Evolutionary conservation across 30 jellyfish, hydroid and myxozoan species (phyloP).

Genomic region (Aurelia coerulea): DNA sequence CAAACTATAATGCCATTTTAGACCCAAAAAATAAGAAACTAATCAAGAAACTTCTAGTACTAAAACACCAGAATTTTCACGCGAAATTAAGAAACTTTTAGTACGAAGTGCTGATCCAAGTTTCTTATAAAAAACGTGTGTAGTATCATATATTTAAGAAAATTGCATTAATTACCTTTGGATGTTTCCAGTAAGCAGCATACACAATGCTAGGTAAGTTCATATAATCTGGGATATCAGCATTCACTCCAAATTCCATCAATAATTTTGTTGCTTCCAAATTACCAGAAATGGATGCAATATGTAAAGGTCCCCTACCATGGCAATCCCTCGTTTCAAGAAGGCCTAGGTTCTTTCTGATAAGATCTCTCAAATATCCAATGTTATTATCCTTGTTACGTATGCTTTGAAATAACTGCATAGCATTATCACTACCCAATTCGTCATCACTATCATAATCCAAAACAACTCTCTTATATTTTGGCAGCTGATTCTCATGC

Average conservation of each 20-base stretch:
- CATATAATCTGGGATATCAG: conserved; percentile 35
- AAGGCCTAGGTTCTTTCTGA: background rate
- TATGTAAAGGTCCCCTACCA: conserved; percentile 58
- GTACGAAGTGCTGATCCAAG: too few relatives aligned
- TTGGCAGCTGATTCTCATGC: background rate
- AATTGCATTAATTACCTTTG: conserved; percentile 13
- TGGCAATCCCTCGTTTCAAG: conserved; percentile 30
- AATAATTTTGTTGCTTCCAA: conserved; percentile 37
- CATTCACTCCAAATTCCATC: conserved; percentile 51
- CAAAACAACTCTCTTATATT: conserved; percentile 9
- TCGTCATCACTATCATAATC: conserved; percentile 53
- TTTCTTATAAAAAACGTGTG: too few relatives aligned
- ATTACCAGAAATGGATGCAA: conserved; percentile 62
- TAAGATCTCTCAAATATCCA: background rate
- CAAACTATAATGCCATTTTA: too few relatives aligned
- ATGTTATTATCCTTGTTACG: background rate
- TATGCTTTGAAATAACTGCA: background rate
- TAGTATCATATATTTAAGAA: too few relatives aligned
- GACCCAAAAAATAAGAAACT: too few relatives aligned
- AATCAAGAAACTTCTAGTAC: too few relatives aligned
- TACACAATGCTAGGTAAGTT: conserved; percentile 52
- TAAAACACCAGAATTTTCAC: too few relatives aligned
- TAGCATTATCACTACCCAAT: background rate
- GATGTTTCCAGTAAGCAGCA: conserved; percentile 76
- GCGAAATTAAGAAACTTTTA: too few relatives aligned